phyloP scores from a whole-genome alignment of 1,140 invertebrate genomes.

The honey bee (Apis mellifera) region Amel_HAv3.1 CM009939.2:9929001-9929500 shows the following conservation, averaged over 20 bases:
- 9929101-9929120: neutral
- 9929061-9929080: neutral
- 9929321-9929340: slow-evolving; percentile 46
- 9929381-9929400: slow-evolving; percentile 54
- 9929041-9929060: neutral
- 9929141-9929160: slow-evolving; percentile 28
- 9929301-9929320: slow-evolving; percentile 36
- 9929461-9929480: no score
- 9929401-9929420: slow-evolving; percentile 53
- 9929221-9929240: slow-evolving; percentile 49
- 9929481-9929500: no score
- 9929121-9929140: slow-evolving; percentile 35
- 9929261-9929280: slow-evolving; percentile 53
- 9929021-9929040: neutral
- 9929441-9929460: neutral
- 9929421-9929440: slow-evolving; percentile 39
- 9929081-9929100: neutral
- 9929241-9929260: slow-evolving; percentile 16
- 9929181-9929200: slow-evolving; percentile 35
- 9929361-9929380: slow-evolving; percentile 44
- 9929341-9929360: slow-evolving; percentile 54
- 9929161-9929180: slow-evolving; percentile 21
- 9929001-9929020: neutral
- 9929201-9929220: slow-evolving; percentile 38
- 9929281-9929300: slow-evolving; percentile 17